Percentiles rank a stretch among this genome's conserved stretches.
phyloP scores from a whole-genome alignment of 2,888 invertebrate genomes.

The Leptarthrus brevirostris region DNA sequence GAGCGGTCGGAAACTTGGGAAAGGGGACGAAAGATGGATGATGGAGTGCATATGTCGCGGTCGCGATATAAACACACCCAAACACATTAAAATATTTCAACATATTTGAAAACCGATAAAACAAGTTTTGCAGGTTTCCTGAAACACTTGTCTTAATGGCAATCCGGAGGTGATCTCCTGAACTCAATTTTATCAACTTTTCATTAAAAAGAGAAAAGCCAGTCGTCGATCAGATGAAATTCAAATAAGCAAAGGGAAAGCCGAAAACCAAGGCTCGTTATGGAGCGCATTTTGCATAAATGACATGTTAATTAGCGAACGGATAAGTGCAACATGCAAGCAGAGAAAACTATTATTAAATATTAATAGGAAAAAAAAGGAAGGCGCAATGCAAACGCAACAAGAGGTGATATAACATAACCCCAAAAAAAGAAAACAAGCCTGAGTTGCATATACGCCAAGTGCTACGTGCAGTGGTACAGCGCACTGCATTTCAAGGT shows the following conservation, averaged over 20 bases:
- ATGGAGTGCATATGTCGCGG: slow-evolving; percentile 19
- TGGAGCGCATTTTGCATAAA: slow-evolving; percentile 1
- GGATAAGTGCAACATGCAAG: neutral
- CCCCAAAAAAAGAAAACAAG: slow-evolving; percentile 14
- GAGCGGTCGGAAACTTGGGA: slow-evolving; percentile 4
- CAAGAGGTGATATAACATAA: slow-evolving; percentile 37
- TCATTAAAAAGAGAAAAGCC: slow-evolving; percentile 36
- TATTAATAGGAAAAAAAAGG: neutral
- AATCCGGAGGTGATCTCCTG: slow-evolving; percentile 34
- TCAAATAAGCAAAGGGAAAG: slow-evolving; percentile 35
- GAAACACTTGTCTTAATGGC: slow-evolving; percentile 46
- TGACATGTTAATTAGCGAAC: slow-evolving; percentile 45
- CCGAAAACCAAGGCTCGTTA: slow-evolving; percentile 6
- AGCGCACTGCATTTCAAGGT: slow-evolving; percentile 44
- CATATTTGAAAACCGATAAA: slow-evolving; percentile 28
- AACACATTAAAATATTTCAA: slow-evolving; percentile 14
- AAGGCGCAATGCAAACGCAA: slow-evolving; percentile 4
- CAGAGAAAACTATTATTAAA: neutral
- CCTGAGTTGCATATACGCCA: slow-evolving; percentile 3
- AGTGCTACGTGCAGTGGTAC: slow-evolving; percentile 2
- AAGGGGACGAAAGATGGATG: neutral
- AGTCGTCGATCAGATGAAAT: neutral
- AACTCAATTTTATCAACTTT: slow-evolving; percentile 18
- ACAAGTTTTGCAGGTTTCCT: slow-evolving; percentile 46
- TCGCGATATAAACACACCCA: slow-evolving; percentile 11